Base-by-base conservation (phyloP, 2,888 invertebrate genomes). In the Gymnosoma rotundatum region DNA sequence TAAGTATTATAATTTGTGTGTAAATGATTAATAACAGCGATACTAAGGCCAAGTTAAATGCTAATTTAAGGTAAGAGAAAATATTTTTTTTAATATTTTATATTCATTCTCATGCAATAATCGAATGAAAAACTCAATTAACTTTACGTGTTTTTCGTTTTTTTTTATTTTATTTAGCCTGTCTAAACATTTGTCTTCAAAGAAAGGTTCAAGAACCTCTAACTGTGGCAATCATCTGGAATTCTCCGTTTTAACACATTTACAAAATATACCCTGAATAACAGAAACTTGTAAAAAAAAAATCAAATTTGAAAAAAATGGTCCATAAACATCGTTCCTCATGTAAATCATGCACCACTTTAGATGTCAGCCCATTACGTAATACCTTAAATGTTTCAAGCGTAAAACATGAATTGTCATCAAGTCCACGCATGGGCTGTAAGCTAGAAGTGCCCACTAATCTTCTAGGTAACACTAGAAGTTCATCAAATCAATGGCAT, bases 191-290 rank as follows among this genome's bases (percentile, higher is more conserved):
- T 94, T 97, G 88, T 94, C 94, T 90, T 96, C 96, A 83, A 94
- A 95, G 89, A 96, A 97, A 94, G 96, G 97, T 88, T 97, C 97
- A 89, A 95, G 97, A 89, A 94, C 95, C 87, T 97, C 96, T 88
- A 97, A 97, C 93, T 95, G 96, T 92, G 97, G 96, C 87, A 97
- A 97, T 93, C 94, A 95, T 82, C 93, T 97, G 92, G 97, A 97
- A 94, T 95, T 96, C 92, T 94, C 96, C 90, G 96, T 97, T 58
- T 94, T 97, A 64, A 96, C 96, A 67, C 95, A 95, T 91, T 93
- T 97, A 69, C 96, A 97, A 92, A 96, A 96, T 96, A 97, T 97
- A 86, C 97, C 97, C 88, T 97, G 96, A 95, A 73, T 86, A 58
- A 78, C 12, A 54, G 9, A 64, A 74, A 6, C 20, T 14, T 10